Evolutionary conservation across 1,140 invertebrate genomes (phyloP).

Genomic region (Calephelis virginiensis): DNA sequence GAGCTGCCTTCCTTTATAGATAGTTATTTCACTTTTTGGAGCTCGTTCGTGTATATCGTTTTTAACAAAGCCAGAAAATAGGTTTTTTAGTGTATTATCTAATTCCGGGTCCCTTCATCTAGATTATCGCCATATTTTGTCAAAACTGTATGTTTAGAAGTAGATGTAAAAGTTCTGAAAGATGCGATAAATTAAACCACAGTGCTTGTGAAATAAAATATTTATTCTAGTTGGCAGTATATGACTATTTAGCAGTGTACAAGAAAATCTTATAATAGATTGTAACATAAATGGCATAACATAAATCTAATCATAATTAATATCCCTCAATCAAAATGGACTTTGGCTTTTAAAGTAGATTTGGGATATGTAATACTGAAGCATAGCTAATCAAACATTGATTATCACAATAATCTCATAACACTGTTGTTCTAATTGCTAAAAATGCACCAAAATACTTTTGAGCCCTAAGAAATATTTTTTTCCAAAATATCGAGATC

Average conservation of each 20-base stretch:
- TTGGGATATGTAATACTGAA: slow-evolving; percentile 16
- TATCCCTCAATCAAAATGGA: slow-evolving; percentile 6
- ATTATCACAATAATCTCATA: slow-evolving; percentile 12
- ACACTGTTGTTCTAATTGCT: not conserved
- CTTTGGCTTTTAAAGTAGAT: slow-evolving; percentile 14
- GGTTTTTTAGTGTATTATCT: too few species aligned
- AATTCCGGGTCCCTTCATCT: too few species aligned
- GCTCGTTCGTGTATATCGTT: too few species aligned
- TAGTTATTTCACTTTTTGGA: too few species aligned
- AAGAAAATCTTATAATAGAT: slow-evolving; percentile 15
- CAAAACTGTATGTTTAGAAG: not conserved
- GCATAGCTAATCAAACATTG: not conserved
- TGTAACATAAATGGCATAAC: slow-evolving; percentile 47
- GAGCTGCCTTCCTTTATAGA: too few species aligned
- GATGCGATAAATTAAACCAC: slow-evolving; percentile 1
- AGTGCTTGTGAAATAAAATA: slow-evolving; percentile 11
- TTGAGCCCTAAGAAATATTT: slow-evolving; percentile 13
- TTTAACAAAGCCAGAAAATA: too few species aligned
- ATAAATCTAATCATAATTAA: slow-evolving; percentile 26
- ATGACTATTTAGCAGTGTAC: slow-evolving; percentile 35
- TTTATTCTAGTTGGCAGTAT: slow-evolving; percentile 59
- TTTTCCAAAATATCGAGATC: slow-evolving; percentile 9
- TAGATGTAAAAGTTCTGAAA: too few species aligned
- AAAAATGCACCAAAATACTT: slow-evolving; percentile 24
- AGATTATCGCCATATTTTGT: too few species aligned